Evolutionary conservation across 2,888 invertebrate species (phyloP).

Genomic region (Adelphocoris suturalis): DNA sequence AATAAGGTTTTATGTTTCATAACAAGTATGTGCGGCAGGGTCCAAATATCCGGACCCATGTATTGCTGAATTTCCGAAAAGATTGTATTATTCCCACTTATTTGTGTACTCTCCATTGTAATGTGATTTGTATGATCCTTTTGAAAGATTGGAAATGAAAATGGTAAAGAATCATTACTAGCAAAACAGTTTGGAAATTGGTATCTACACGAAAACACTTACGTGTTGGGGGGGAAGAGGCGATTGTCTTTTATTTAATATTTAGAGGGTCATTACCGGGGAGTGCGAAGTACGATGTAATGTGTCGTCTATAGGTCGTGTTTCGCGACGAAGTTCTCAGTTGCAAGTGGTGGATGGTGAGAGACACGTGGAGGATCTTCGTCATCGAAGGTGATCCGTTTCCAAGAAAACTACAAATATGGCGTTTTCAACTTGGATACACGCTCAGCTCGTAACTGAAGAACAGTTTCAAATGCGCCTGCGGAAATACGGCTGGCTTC

Average conservation of each 20-base stretch:
- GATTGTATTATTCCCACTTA: too few species aligned
- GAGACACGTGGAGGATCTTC: neutral
- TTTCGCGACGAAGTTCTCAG: neutral
- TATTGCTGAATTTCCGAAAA: too few species aligned
- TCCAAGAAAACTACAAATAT: neutral
- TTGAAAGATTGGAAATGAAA: too few species aligned
- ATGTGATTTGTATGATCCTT: too few species aligned
- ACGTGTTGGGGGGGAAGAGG: too few species aligned
- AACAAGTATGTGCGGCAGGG: too few species aligned
- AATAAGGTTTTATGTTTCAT: too few species aligned
- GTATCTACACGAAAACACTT: too few species aligned
- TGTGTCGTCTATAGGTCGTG: neutral
- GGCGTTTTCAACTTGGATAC: neutral
- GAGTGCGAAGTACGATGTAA: neutral
- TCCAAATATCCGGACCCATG: too few species aligned
- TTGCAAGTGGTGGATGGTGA: neutral
- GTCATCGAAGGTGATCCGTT: neutral
- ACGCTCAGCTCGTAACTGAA: neutral
- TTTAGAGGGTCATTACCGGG: neutral
- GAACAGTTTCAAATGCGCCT: neutral
- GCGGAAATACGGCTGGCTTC: constrained; percentile 36
- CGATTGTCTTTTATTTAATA: neutral
- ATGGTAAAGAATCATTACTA: too few species aligned
- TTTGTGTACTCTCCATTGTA: too few species aligned
- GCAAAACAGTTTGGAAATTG: too few species aligned